Evolutionary conservation across 1,140 invertebrate genomes (phyloP).

Genomic region (Agraylea sexmaculata): DNA sequence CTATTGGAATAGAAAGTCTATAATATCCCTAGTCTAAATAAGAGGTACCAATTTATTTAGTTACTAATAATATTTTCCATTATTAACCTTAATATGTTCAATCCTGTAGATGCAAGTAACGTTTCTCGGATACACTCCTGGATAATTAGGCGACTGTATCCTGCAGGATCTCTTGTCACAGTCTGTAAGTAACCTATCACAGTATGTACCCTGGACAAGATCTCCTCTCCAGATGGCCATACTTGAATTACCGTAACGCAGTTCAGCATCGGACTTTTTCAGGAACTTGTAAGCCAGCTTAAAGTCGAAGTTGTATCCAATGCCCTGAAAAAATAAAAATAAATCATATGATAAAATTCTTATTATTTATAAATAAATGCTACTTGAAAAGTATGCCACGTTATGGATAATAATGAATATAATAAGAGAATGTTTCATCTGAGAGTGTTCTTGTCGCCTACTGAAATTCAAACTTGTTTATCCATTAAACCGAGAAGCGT

Average conservation of each 20-base stretch:
- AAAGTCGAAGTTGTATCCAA: slow-evolving; percentile 72
- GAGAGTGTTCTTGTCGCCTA: slow-evolving; percentile 2
- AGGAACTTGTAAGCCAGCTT: slow-evolving; percentile 73
- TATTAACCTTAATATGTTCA: slow-evolving; percentile 47
- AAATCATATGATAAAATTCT: too few relatives aligned
- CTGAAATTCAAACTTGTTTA: slow-evolving; percentile 21
- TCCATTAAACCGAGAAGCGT: slow-evolving; percentile 17
- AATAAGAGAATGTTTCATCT: background rate
- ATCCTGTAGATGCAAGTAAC: slow-evolving; percentile 71
- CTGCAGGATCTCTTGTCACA: slow-evolving; percentile 54
- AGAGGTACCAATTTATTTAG: too few relatives aligned
- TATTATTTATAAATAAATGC: too few relatives aligned
- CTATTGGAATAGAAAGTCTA: too few relatives aligned
- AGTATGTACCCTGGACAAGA: slow-evolving; percentile 58
- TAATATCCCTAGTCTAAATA: too few relatives aligned
- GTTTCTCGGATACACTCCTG: slow-evolving; percentile 74
- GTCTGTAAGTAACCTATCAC: slow-evolving; percentile 62
- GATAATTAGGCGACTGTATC: slow-evolving; percentile 76
- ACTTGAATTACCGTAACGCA: slow-evolving; percentile 63
- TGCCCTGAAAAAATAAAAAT: slow-evolving; percentile 41
- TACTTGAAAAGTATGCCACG: too few relatives aligned
- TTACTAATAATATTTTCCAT: too few relatives aligned
- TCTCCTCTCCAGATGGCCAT: slow-evolving; percentile 58
- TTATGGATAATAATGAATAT: background rate
- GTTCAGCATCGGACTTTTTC: slow-evolving; percentile 55